Base-by-base conservation (phyloP, 2,797 vertebrate species). In the Lycodopsis pacificus region DNA sequence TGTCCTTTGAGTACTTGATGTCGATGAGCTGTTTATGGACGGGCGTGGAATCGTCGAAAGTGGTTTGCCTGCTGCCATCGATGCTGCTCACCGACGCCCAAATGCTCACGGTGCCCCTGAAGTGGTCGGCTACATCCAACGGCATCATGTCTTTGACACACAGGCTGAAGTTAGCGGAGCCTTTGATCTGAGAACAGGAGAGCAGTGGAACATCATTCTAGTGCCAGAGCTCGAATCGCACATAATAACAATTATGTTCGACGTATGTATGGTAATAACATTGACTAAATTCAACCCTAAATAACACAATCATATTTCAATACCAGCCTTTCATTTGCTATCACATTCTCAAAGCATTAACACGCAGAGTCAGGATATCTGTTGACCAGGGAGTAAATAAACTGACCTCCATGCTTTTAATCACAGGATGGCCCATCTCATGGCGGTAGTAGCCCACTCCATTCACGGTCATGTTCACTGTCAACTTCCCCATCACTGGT, bases 11-110 rank as follows among this genome's bases (percentile, higher is more conserved):
- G 87, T 97, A 98, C 67, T 95, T 96, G 85, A 99, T 95, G 77
- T 98, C 98, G 25, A 99, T 97, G 59, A 99, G 96, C 87, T 99
- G 97, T 44, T 97, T 98, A 82, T 98, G 97, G 65, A 99, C 96
- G 0, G 96, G 96, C 0, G 96, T 97, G 0, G 97, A 97, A 88
- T 98, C 97, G 3, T 99, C 97, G 42, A 97, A 97, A 0, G 95
- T 96, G 36, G 96, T 95, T 83, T 98, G 97, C 71, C 92, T 95
- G 88, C 95, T 96, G 36, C 97, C 97, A 10, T 98, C 97, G 0
- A 89, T 77, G 57, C 96, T 95, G 70, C 86, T 94, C 73, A 98
- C 96, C 0, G 93, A 95, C 12, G 96, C 97, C 97, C 97, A 98
- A 90, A 98, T 96, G 94, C 89, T 97, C 68, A 98, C 95, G 0